Evolutionary conservation across 2,113 vertebrate species (phyloP).

Genomic region (Ochotona princeps): DNA sequence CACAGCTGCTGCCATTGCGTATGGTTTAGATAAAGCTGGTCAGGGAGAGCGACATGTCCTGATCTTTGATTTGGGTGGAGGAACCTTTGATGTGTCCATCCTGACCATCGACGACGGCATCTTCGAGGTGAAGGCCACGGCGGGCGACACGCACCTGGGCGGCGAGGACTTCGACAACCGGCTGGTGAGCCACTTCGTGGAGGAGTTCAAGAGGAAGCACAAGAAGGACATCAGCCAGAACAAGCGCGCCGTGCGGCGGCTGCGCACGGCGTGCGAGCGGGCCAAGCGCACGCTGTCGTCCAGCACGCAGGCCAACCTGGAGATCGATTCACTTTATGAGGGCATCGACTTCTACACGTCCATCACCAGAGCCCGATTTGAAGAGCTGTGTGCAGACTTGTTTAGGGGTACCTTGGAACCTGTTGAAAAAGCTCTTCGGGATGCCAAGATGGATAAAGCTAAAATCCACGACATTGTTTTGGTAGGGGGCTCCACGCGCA

Average conservation of each 20-base stretch:
- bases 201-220: slow-evolving; percentile 94
- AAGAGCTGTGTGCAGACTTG: slow-evolving; percentile 94
- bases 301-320: slow-evolving; percentile 94
- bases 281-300: slow-evolving; percentile 95
- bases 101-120: slow-evolving; percentile 96
- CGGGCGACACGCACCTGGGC: slow-evolving; percentile 94
- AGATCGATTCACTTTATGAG: slow-evolving; percentile 94
- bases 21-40: slow-evolving; percentile 93
- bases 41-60: slow-evolving; percentile 91
- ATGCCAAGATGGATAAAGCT: slow-evolving; percentile 94
- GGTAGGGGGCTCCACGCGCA: slow-evolving; percentile 95
- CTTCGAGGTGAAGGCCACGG: slow-evolving; percentile 95
- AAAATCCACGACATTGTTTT: slow-evolving; percentile 95
- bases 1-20: slow-evolving; percentile 95
- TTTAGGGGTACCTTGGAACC: slow-evolving; percentile 94
- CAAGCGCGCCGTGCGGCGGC: slow-evolving; percentile 92
- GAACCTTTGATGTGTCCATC: slow-evolving; percentile 95
- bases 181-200: slow-evolving; percentile 93
- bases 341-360: slow-evolving; percentile 95
- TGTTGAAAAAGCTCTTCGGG: slow-evolving; percentile 93
- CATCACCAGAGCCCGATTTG: slow-evolving; percentile 93
- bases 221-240: slow-evolving; percentile 94
- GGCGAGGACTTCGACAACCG: slow-evolving; percentile 96
- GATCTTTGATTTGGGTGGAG: slow-evolving; percentile 95
- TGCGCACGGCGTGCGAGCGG: slow-evolving; percentile 93